These are phyloP conservation scores for Semicossyphus pulcher DNA, from an alignment of 2,113 vertebrate species.

Conservation along the genomic window DNA sequence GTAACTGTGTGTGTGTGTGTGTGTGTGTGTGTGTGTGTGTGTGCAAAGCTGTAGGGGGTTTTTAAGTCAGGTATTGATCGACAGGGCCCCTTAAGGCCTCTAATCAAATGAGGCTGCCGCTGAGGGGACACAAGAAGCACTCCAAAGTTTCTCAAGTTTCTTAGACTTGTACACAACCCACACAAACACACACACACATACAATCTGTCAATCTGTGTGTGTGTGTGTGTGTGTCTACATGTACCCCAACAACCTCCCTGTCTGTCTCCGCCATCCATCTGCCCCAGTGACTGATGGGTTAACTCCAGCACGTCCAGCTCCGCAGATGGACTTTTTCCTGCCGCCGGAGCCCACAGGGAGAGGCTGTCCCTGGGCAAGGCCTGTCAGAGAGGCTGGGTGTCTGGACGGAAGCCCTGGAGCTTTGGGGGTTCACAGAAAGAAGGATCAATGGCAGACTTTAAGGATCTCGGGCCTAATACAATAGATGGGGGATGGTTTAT, in stretches of 20 bases:
- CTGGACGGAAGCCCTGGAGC: constrained; percentile 58
- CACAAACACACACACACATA: neutral
- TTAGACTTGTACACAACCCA: constrained; percentile 16
- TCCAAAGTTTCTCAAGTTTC: constrained; percentile 79
- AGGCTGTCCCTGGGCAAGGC: constrained; percentile 26
- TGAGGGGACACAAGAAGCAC: constrained; percentile 62
- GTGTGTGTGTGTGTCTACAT: constrained; percentile 37
- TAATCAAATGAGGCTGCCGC: constrained; percentile 75
- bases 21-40: constrained; percentile 22
- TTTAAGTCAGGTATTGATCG: constrained; percentile 78
- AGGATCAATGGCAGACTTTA: constrained; percentile 46
- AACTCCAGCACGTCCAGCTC: constrained; percentile 45
- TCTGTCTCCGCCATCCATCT: constrained; percentile 62
- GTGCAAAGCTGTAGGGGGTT: constrained; percentile 31
- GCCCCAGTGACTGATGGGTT: constrained; percentile 64
- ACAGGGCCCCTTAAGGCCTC: constrained; percentile 67
- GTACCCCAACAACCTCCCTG: constrained; percentile 31
- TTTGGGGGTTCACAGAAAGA: constrained; percentile 34
- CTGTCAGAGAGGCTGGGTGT: constrained; percentile 49
- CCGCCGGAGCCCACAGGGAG: constrained; percentile 61
- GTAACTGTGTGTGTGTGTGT: constrained; percentile 22
- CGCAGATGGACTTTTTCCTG: constrained; percentile 70
- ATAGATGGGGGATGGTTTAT: constrained; percentile 3
- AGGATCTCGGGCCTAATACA: constrained; percentile 29
- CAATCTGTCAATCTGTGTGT: constrained; percentile 54